A percentile compares a stretch with the other conserved stretches of the same genome.
These are phyloP conservation scores for Drosophila quasianomalipes DNA, from an alignment of 2,888 invertebrate genomes.

Conservation along the genomic window DNA sequence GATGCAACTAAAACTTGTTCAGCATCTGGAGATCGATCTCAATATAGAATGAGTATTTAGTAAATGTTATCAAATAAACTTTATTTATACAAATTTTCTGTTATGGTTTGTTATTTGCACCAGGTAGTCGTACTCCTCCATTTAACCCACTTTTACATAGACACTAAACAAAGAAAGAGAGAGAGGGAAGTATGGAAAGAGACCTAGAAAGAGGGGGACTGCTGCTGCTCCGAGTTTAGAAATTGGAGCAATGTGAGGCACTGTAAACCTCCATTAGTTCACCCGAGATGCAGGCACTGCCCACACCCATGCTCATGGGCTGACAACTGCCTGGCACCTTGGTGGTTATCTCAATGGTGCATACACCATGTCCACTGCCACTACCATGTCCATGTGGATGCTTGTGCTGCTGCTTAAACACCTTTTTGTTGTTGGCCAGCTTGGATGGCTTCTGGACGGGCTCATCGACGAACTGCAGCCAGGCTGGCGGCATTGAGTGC, in stretches of 20 bases:
- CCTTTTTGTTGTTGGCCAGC: conserved; percentile 36
- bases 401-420: conserved; percentile 61
- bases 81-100: conserved; percentile 49
- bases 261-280: conserved; percentile 82
- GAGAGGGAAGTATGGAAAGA: not conserved
- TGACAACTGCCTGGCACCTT: conserved; percentile 82
- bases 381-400: conserved; percentile 43
- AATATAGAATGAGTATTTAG: conserved; percentile 32
- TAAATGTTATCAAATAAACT: conserved; percentile 57
- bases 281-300: conserved; percentile 83
- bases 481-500: conserved; percentile 65
- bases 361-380: conserved; percentile 56
- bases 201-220: not conserved
- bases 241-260: conserved; percentile 60
- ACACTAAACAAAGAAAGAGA: conserved; percentile 32
- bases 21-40: conserved; percentile 49
- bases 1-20: not conserved
- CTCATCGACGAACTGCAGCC: conserved; percentile 72
- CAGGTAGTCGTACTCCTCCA: conserved; percentile 69
- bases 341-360: conserved; percentile 82
- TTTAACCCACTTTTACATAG: conserved; percentile 47
- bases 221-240: conserved; percentile 15
- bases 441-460: conserved; percentile 56
- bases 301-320: conserved; percentile 74
- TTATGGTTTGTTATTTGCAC: conserved; percentile 46